Conservation (phyloP, 2,888 invertebrate species). For the Amblyjoppa proteus region DNA sequence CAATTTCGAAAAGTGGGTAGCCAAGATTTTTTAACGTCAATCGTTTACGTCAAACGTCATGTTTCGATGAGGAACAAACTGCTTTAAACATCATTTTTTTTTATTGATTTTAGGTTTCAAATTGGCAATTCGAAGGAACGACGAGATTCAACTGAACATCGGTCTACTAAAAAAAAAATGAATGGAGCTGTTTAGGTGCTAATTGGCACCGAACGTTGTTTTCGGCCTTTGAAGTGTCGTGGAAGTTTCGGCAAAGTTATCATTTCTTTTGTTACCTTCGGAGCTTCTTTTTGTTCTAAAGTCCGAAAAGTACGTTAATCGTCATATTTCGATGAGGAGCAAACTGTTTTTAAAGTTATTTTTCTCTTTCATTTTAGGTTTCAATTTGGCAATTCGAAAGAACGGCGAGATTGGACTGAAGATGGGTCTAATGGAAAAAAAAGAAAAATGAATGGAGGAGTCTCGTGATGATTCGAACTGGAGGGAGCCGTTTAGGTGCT, state of each 20-base stretch:
- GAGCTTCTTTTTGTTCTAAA: neutral
- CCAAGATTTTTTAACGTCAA: neutral
- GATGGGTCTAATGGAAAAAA: neutral
- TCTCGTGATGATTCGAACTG: conserved; percentile 2
- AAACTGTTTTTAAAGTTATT: neutral
- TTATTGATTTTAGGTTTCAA: neutral
- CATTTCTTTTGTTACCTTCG: neutral
- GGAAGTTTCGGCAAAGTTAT: conserved; percentile 24
- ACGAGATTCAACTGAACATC: neutral
- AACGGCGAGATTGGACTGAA: neutral
- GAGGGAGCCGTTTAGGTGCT: conserved; percentile 76
- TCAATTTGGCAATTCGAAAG: neutral
- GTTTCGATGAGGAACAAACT: neutral
- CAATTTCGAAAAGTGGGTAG: neutral
- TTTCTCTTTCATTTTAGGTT: neutral
- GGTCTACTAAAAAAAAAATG: too few relatives aligned
- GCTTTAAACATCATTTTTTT: neutral
- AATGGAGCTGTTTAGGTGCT: conserved; percentile 74
- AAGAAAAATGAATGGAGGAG: neutral
- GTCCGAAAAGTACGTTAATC: neutral
- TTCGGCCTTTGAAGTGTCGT: conserved; percentile 12
- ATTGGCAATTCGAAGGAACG: neutral
- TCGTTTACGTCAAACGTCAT: conserved; percentile 36
- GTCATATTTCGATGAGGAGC: neutral
- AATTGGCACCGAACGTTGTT: neutral